Base-by-base conservation (phyloP, 2,888 invertebrate genomes). In the Amorpha juglandis region DNA sequence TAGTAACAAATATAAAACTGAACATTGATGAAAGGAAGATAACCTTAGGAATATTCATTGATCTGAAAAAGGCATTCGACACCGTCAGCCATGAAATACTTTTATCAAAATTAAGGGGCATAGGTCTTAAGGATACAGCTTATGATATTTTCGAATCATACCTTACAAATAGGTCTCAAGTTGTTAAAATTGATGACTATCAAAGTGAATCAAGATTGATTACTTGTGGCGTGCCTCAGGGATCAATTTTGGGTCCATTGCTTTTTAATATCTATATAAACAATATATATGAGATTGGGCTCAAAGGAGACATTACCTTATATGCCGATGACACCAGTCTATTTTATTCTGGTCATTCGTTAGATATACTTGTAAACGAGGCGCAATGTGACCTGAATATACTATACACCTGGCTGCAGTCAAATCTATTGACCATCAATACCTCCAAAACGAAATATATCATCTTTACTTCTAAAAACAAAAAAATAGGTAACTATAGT, bases 21-120 rank as follows among this genome's bases (percentile, higher is more conserved):
- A 62, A 65, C 21, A 70, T 70, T 7, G 68, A 70, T 58, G 27
- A 48, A 33, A 67, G 64, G 64, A 33, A 63, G 11, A 11, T 67
- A 0, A 48, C 21, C 4, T 12, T 68, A 35, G 70, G 68, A 4
- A 14, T 69, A 8, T 68, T 67, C 38, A 68, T 68, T 19, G 67
- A 68, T 21, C 48, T 67, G 14, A 69, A 67, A 63, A 68, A 67
- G 35, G 68, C 68, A 0, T 68, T 70, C 11, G 66, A 67, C 19
- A 66, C 65, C 1, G 47, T 67, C 7, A 67, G 68, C 47, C 71
- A 69, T 21, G 11, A 50, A 8, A 8, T 66, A 11, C 16, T 67
- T 0, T 11, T 42, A 42, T 9, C 6, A 11, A 42, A 42, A 42
- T 11, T 42, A 1, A 8, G 42, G 1, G 42, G 9, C 11, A 8